A percentile compares a stretch with the other conserved stretches of the same genome.
phyloP scores from a whole-genome alignment of 2,888 invertebrate genomes.

The Crematogaster levior region DNA sequence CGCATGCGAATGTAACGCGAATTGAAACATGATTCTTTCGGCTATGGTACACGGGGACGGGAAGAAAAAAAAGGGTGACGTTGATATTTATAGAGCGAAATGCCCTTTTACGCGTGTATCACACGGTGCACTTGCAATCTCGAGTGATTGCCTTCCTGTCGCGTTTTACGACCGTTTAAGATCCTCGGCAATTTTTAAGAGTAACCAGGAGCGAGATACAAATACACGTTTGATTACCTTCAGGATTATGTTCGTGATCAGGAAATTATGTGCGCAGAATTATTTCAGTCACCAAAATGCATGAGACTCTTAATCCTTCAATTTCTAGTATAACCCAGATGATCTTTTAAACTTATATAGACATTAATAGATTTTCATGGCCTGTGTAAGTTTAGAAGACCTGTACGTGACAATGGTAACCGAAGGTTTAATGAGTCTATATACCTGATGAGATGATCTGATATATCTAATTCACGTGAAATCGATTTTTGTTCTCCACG shows the following conservation, averaged over 20 bases:
- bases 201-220: background rate
- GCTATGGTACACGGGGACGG: slow-evolving; percentile 40
- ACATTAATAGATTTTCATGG: slow-evolving; percentile 14
- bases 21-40: slow-evolving; percentile 81
- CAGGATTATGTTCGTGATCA: slow-evolving; percentile 1
- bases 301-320: slow-evolving; percentile 23
- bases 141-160: background rate
- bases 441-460: background rate
- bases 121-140: background rate
- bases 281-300: background rate
- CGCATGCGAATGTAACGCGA: slow-evolving; percentile 64
- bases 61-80: slow-evolving; percentile 38
- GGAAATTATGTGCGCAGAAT: slow-evolving; percentile 4
- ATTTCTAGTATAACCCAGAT: slow-evolving; percentile 16
- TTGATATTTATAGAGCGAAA: slow-evolving; percentile 23
- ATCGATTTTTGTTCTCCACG: background rate
- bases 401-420: slow-evolving; percentile 14
- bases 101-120: background rate
- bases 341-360: slow-evolving; percentile 13
- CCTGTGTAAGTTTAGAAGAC: slow-evolving; percentile 25
- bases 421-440: background rate
- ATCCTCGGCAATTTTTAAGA: background rate
- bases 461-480: background rate
- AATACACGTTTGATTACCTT: background rate
- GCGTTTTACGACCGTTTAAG: background rate